Evolutionary conservation across 53 echinoderm and acorn worm genomes (phyloP).

Genomic region (Patiria pectinifera): DNA sequence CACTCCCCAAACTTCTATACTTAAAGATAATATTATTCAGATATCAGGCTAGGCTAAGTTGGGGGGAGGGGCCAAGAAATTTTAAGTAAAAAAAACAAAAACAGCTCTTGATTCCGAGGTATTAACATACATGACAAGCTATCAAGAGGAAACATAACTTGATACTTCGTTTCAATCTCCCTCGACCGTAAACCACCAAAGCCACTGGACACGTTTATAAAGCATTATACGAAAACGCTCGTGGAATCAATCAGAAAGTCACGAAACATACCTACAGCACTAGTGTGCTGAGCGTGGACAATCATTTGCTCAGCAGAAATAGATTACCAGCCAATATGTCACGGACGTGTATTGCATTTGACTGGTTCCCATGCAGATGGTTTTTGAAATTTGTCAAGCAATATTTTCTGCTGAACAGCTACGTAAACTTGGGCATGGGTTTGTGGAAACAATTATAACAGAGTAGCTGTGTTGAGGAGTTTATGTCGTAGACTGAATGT

Average conservation of each 20-base stretch:
- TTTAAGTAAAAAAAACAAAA: not conserved
- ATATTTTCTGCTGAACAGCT: not conserved
- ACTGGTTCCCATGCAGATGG: too few species aligned
- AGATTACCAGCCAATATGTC: too few species aligned
- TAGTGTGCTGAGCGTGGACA: not conserved
- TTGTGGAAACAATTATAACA: not conserved
- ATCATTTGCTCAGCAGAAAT: not conserved
- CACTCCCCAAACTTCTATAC: too few species aligned
- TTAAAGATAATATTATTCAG: too few species aligned
- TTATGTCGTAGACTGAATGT: not conserved
- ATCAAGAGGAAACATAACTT: too few species aligned
- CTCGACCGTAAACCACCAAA: not conserved
- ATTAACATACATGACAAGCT: not conserved
- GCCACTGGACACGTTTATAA: not conserved
- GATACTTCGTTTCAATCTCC: not conserved
- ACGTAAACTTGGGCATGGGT: not conserved
- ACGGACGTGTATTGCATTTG: too few species aligned
- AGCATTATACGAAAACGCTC: not conserved
- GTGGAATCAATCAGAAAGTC: slow-evolving; percentile 30
- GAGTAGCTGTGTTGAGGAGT: not conserved
- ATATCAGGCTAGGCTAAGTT: too few species aligned
- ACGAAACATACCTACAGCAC: slow-evolving; percentile 4
- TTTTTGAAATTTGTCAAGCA: too few species aligned
- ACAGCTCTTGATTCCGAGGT: not conserved
- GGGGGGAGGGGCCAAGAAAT: too few species aligned